Evolutionary conservation across 2,888 invertebrate genomes (phyloP).

Genomic region (Rhogogaster chlorosoma): DNA sequence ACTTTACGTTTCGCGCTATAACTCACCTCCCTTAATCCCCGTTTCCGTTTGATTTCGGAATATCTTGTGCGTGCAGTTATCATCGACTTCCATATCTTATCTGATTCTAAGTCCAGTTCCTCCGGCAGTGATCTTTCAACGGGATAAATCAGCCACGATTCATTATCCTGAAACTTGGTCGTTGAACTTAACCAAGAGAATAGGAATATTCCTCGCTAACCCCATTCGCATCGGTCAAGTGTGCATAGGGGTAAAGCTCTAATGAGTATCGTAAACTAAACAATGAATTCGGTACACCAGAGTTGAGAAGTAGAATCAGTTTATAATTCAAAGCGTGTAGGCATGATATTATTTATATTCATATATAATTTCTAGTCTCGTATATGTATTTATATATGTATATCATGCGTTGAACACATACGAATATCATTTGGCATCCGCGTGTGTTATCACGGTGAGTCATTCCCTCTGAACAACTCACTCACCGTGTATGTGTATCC

Average conservation of each 20-base stretch:
- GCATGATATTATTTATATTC: not conserved
- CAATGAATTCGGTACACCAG: not conserved
- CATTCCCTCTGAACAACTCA: constrained; percentile 24
- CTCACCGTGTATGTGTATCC: not conserved
- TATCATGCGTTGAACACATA: not conserved
- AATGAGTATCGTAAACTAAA: not conserved
- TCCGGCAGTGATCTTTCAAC: not conserved
- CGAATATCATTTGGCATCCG: not conserved
- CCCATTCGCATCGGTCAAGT: not conserved
- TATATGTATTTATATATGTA: not conserved
- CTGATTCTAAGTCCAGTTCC: not conserved
- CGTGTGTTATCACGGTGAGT: constrained; percentile 29
- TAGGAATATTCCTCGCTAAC: not conserved
- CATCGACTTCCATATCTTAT: constrained; percentile 2
- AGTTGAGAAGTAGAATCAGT: not conserved
- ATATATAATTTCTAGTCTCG: not conserved
- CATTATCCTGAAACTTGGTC: not conserved
- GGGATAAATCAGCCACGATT: not conserved
- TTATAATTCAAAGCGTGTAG: not conserved
- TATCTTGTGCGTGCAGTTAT: not conserved
- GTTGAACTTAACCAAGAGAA: constrained; percentile 14
- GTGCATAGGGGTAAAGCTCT: not conserved
- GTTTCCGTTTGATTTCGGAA: too few relatives aligned
- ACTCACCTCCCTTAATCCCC: too few relatives aligned
- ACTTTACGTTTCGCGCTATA: too few relatives aligned